phyloP scores from a whole-genome alignment of 2,888 invertebrate genomes.

The Drosophila emarginata region DNA sequence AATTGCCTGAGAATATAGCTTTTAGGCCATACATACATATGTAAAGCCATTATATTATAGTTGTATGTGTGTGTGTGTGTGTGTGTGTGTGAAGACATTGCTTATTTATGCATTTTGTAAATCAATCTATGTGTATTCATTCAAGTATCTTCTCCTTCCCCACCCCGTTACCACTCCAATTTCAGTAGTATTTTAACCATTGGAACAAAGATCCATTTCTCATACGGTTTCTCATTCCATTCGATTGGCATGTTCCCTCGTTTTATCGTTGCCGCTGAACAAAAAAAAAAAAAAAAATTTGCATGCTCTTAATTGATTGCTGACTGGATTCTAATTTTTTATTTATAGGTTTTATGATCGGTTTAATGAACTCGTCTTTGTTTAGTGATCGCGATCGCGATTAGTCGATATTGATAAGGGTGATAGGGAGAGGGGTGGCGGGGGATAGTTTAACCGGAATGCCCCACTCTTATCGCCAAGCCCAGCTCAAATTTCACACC shows the following conservation, averaged over 20 bases:
- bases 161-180: not conserved
- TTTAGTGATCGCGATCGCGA: conserved; percentile 16
- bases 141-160: not conserved
- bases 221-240: not conserved
- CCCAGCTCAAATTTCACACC: conserved; percentile 35
- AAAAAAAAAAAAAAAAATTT: conserved; percentile 40
- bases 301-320: conserved; percentile 66
- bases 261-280: conserved; percentile 62
- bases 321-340: conserved; percentile 66
- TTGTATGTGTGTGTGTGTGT: not conserved
- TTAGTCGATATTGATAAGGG: not conserved
- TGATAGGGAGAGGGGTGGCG: too few species aligned
- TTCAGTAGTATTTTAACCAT: not conserved
- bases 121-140: conserved; percentile 4
- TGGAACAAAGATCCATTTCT: conserved; percentile 11
- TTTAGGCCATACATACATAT: too few species aligned
- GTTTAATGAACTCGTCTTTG: conserved; percentile 38
- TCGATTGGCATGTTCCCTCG: conserved; percentile 19
- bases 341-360: conserved; percentile 47
- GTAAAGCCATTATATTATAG: not conserved
- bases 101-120: not conserved
- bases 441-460: not conserved
- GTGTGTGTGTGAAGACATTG: not conserved
- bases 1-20: too few species aligned
- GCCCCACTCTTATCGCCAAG: conserved; percentile 14